Evolutionary conservation across 2,888 invertebrate species (phyloP), one percentile per base, ranked within the genome.

Genomic region (Campaea margaritaria): DNA sequence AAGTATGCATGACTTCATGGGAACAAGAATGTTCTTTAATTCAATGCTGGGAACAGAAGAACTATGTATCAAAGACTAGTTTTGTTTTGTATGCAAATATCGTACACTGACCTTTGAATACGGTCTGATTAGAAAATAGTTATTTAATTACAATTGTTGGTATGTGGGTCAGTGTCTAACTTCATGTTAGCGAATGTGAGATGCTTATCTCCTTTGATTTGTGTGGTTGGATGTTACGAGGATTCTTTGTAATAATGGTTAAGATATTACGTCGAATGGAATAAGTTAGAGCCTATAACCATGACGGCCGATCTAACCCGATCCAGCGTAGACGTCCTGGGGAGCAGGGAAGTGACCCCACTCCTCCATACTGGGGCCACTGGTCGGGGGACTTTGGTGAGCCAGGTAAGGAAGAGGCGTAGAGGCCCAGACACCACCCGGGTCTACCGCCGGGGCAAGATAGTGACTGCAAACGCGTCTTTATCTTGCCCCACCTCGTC

Each of bases 11-110:
- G 73, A 72, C 73, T 73, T 54, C 75, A 76, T 81, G 83, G 63
- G 83, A 83, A 76, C 67, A 55, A 64, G 13, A 43, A 21, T 46
- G 2, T 62, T 68, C 52, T 61, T 10, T 14, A 64, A 69, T 64
- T 74, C 70, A 78, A 83, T 77, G 67, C 73, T 81, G 81, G 57
- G 80, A 82, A 81, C 65, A n/a, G 13, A 5, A 68, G 13, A 39
- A 14, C 39, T 39, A 73, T 68, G 74, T 70, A 73, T 45, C 27
- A 48, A 15, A 54, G 50, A 57, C 62, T 67, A 52, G 64, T 58
- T 55, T 55, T 45, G 42, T 48, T 36, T 12, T 52, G 55, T 69
- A 68, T 68, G 69, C 62, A 65, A 73, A 76, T 69, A 50, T 53
- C 65, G 73, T 61, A 48, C 70, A 65, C 59, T 56, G 78, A 75